phyloP scores from a whole-genome alignment of 2,113 vertebrate species.

The Melanerpes formicivorus region DNA sequence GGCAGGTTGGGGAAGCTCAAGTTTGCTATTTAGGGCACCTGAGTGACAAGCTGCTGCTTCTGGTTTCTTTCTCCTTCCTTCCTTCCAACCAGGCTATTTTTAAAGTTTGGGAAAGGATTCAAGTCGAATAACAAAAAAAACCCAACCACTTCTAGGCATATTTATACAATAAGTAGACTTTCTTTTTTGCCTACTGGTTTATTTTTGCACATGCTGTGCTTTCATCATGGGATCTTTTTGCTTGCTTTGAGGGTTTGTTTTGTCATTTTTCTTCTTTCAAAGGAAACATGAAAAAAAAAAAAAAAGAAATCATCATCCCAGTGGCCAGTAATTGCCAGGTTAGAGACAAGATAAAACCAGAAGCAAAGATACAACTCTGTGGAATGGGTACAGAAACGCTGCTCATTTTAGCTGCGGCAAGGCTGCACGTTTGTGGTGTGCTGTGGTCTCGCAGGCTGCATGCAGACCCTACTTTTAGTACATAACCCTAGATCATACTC shows the following conservation, averaged over 20 bases:
- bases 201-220: background rate
- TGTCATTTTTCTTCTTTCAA: background rate
- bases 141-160: background rate
- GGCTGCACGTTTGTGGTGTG: background rate
- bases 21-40: background rate
- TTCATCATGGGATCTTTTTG: background rate
- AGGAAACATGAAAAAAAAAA: background rate
- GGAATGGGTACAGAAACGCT: background rate
- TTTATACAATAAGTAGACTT: background rate
- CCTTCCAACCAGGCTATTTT: background rate
- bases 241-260: background rate
- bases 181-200: background rate
- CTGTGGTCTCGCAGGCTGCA: background rate
- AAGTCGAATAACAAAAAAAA: background rate
- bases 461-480: background rate
- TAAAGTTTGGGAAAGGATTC: slow-evolving; percentile 16
- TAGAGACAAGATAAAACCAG: background rate
- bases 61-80: background rate
- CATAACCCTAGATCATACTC: background rate
- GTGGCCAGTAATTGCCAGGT: background rate
- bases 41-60: background rate
- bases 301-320: background rate
- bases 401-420: background rate
- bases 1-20: background rate
- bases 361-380: background rate